Base-by-base conservation (phyloP, 2,888 invertebrate species). In the Octonoba sinensis region DNA sequence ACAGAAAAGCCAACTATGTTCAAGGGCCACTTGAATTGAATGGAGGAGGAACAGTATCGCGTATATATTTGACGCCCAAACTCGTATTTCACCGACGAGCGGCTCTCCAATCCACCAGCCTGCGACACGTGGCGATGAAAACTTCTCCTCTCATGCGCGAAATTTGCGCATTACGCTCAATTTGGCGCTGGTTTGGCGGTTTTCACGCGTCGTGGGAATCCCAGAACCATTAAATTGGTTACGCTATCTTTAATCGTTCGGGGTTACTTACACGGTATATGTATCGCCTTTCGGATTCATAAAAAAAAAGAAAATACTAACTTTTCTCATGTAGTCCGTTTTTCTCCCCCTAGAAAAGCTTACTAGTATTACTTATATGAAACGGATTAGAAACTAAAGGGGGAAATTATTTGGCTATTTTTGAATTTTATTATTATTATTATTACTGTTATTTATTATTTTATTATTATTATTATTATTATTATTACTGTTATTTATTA, bases 141-240 rank as follows among this genome's bases (percentile, higher is more conserved):
- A 56, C 27, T 22, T 54, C 56, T 15, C 18, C 67, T 18, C 11
- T 65, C 65, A 77, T 71, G 77, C 71, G 65, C 20, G 65, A 77
- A 77, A 77, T 77, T 70, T 49, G 57, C 59, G 71, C 77, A 65
- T 77, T 65, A 77, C 77, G 77, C 77, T 71, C 71, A 77, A 77
- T 77, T 77, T 71, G 77, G 59, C 77, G 36, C n/a, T 65, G 65
- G 65, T 51, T 75, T 77, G 65, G 71, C 71, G 77, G 54, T 60
- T 24, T 60, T 75, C 67, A 64, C 54, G 49, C 60, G 62, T 54
- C 76, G 77, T 77, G 77, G 77, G 77, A 77, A 77, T 57, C 56
- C 46, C 46, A 69, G 51, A 49, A 54, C 60, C 70, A 47, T 20
- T 71, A 24, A 18, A 77, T 77, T 47, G 16, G 70, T 71, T 64